Evolutionary conservation across 2,113 vertebrate species (phyloP).

Genomic region (Scortum barcoo): DNA sequence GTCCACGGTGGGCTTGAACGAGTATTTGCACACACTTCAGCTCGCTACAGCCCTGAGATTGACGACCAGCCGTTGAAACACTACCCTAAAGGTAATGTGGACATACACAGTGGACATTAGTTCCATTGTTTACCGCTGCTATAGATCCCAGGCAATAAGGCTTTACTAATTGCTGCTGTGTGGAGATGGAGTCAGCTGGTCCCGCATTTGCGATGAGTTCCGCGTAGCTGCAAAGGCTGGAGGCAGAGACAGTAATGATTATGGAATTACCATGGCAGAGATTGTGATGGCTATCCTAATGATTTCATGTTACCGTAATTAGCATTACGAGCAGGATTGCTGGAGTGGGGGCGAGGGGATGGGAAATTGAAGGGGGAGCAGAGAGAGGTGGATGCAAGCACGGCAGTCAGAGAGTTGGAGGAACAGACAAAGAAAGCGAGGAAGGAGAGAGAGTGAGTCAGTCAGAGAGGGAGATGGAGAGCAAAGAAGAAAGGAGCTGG

Average conservation of each 20-base stretch:
- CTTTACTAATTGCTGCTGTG: constrained; percentile 70
- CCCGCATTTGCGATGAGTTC: constrained; percentile 43
- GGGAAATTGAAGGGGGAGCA: constrained; percentile 20
- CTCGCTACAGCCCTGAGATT: constrained; percentile 25
- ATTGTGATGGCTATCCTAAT: constrained; percentile 77
- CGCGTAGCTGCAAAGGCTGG: constrained; percentile 41
- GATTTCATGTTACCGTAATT: constrained; percentile 80
- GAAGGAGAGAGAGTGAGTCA: constrained; percentile 47
- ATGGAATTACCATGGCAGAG: constrained; percentile 75
- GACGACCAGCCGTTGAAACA: constrained; percentile 36
- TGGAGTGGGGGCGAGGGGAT: constrained; percentile 12
- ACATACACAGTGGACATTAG: constrained; percentile 58
- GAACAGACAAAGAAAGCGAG: constrained; percentile 32
- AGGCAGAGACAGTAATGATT: constrained; percentile 70
- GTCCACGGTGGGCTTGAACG: not conserved
- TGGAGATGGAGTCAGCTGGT: constrained; percentile 56
- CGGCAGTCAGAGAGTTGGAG: constrained; percentile 9
- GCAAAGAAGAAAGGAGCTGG: constrained; percentile 35
- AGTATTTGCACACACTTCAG: constrained; percentile 4
- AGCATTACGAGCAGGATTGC: constrained; percentile 62
- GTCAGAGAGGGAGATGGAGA: constrained; percentile 46
- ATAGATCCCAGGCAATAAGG: constrained; percentile 69
- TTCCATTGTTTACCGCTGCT: constrained; percentile 68
- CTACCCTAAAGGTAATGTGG: constrained; percentile 42
- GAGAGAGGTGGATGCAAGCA: constrained; percentile 18